Evolutionary conservation across 2,797 vertebrate genomes (phyloP), one percentile per base, ranked within the genome.

Genomic region (Odontamblyopus lacepedii): DNA sequence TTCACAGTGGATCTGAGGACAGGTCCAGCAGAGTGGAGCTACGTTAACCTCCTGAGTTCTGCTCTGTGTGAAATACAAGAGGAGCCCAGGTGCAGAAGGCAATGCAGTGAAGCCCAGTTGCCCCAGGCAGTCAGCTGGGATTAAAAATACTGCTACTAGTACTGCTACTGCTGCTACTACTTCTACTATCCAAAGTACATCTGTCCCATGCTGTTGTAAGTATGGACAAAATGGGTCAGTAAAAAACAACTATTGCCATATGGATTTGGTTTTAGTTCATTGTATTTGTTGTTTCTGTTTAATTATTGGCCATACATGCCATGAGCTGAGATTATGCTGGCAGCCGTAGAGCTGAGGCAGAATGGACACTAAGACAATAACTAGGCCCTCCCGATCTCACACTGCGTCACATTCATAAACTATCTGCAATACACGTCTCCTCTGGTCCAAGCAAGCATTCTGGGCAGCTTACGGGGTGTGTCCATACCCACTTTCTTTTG

Each of bases 51-150:
- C 32, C 44, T 48, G 44, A 48, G 44, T 48, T 13, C 16, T 78
- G 67, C 67, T 60, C 76, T 72, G 75, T 69, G 73, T 71, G 73
- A 53, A 71, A 75, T 76, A 81, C 71, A 74, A 75, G 62, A 72
- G 57, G 68, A 74, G 50, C 60, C 70, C 0, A 11, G 67, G 73
- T 81, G 80, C 67, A 83, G 72, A 82, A 76, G 38, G 68, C 68
- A 60, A 77, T 73, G 64, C 71, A 71, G 44, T 75, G 57, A 85
- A 70, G 57, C 76, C 65, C 69, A 81, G 67, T 74, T 68, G 74
- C 60, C 78, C 69, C 64, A 56, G 60, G 73, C 38, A 74, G 75
- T 81, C 78, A 78, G 70, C 78, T 85, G 78, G 78, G 66, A 87
- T 73, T 67, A 6, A 27, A 77, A 51, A 29, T 62, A 70, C 38